These are phyloP conservation scores for Doryteuthis pealeii DNA, from an alignment of 1,140 invertebrate species.

Conservation along the genomic window DNA sequence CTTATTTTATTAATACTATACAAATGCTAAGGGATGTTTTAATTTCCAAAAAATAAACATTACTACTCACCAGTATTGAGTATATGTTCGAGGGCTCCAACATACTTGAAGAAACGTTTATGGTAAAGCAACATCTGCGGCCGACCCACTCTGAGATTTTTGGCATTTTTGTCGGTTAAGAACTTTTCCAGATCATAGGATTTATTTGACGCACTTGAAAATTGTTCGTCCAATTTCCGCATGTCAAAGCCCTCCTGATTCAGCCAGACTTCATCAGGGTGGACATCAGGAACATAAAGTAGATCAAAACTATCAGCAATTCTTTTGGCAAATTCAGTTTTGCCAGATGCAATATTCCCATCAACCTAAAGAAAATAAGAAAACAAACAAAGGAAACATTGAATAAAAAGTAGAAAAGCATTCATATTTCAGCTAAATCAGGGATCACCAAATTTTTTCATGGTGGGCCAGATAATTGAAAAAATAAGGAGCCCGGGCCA, in stretches of 20 bases:
- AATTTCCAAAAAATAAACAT: too few species aligned
- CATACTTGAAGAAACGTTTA: conserved; percentile 39
- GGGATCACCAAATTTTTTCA: too few species aligned
- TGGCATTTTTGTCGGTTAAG: conserved; percentile 36
- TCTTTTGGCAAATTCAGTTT: conserved; percentile 43
- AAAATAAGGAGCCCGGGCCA: too few species aligned
- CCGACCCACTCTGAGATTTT: conserved; percentile 29
- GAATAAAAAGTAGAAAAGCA: not conserved
- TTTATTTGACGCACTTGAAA: conserved; percentile 29
- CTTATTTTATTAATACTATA: too few species aligned
- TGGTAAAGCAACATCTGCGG: conserved; percentile 36
- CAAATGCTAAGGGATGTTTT: too few species aligned
- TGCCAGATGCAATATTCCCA: conserved; percentile 45
- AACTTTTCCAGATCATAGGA: conserved; percentile 41
- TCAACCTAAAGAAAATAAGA: too few species aligned
- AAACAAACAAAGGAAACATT: conserved; percentile 44
- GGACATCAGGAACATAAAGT: conserved; percentile 35
- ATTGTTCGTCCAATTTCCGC: conserved; percentile 36
- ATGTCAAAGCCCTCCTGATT: conserved; percentile 34
- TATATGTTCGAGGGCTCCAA: conserved; percentile 39
- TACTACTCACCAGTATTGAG: conserved; percentile 46
- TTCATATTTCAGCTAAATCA: not conserved
- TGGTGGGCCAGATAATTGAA: too few species aligned
- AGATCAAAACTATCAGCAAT: conserved; percentile 49
- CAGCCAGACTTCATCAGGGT: conserved; percentile 27